A percentile compares a stretch with the other conserved stretches of the same genome.
phyloP scores from a whole-genome alignment of 2,113 vertebrate genomes.

The Perca fluviatilis region DNA sequence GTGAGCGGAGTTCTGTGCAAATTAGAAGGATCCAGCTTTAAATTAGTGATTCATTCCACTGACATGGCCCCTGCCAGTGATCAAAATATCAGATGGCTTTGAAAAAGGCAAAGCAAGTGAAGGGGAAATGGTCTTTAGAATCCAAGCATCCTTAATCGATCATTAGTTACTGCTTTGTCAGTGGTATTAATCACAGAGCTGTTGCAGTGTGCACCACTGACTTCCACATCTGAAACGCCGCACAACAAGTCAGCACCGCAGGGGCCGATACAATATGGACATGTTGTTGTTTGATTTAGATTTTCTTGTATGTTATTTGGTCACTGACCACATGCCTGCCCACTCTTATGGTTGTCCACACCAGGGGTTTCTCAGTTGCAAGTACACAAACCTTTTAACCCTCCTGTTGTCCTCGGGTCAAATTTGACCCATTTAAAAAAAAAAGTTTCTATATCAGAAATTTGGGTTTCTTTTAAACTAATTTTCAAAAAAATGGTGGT shows the following conservation, averaged over 20 bases:
- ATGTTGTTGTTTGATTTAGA: slow-evolving; percentile 28
- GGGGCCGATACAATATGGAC: slow-evolving; percentile 18
- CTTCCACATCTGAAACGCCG: slow-evolving; percentile 38
- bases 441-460: too few relatives aligned
- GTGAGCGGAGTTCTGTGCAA: slow-evolving; percentile 53
- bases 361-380: not conserved
- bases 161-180: slow-evolving; percentile 83
- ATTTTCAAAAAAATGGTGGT: too few relatives aligned
- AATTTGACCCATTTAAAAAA: too few relatives aligned
- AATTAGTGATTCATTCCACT: slow-evolving; percentile 82
- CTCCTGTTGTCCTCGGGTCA: too few relatives aligned
- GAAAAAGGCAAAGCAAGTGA: slow-evolving; percentile 84
- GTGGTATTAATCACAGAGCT: slow-evolving; percentile 83
- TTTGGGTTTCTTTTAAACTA: too few relatives aligned
- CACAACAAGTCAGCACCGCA: slow-evolving; percentile 48
- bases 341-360: slow-evolving; percentile 5
- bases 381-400: not conserved
- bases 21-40: slow-evolving; percentile 68
- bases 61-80: slow-evolving; percentile 77
- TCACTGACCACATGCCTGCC: not conserved
- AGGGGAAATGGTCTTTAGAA: slow-evolving; percentile 85
- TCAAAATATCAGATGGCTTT: slow-evolving; percentile 85
- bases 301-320: slow-evolving; percentile 19
- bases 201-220: slow-evolving; percentile 56
- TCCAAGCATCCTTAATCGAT: slow-evolving; percentile 83